A percentile compares a stretch with the other conserved stretches of the same genome.
phyloP scores from a whole-genome alignment of 2,113 vertebrate genomes.

The Bufo gargarizans region DNA sequence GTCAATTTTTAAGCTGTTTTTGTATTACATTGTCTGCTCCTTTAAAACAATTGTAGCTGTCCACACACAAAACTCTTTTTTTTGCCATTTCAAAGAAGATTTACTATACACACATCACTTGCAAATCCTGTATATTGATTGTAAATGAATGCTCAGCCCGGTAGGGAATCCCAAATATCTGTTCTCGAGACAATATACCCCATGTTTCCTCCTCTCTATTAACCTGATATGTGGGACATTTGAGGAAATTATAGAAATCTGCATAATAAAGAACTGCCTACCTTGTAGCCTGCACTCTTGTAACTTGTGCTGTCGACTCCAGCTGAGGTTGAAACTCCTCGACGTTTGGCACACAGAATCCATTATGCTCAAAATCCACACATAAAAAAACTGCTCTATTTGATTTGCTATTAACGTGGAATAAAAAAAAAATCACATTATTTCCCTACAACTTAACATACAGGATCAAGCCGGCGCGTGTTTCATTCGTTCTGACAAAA shows the following conservation, averaged over 20 bases:
- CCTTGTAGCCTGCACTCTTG: slow-evolving; percentile 51
- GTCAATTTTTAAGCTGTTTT: not conserved
- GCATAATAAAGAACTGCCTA: slow-evolving; percentile 58
- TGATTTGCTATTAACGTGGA: slow-evolving; percentile 70
- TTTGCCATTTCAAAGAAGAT: slow-evolving; percentile 11
- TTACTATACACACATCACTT: slow-evolving; percentile 56
- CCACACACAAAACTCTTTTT: slow-evolving; percentile 24
- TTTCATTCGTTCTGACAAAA: slow-evolving; percentile 66
- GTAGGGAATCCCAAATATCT: slow-evolving; percentile 57
- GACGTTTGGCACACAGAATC: slow-evolving; percentile 43
- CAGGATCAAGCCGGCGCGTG: slow-evolving; percentile 50
- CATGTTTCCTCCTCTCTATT: slow-evolving; percentile 56
- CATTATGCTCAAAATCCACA: slow-evolving; percentile 63
- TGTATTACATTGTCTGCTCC: not conserved
- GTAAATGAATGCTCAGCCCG: slow-evolving; percentile 45
- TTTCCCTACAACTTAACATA: slow-evolving; percentile 67
- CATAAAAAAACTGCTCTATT: slow-evolving; percentile 67
- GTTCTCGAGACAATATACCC: slow-evolving; percentile 56
- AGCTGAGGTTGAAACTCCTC: slow-evolving; percentile 49
- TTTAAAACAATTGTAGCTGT: not conserved
- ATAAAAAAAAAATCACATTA: slow-evolving; percentile 65
- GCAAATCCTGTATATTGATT: slow-evolving; percentile 56
- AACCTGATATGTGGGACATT: slow-evolving; percentile 60
- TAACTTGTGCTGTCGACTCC: slow-evolving; percentile 49
- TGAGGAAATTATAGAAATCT: slow-evolving; percentile 55